These are phyloP conservation scores for Hydrotaea diabolus DNA, from an alignment of 2,888 invertebrate genomes.

Conservation along the genomic window DNA sequence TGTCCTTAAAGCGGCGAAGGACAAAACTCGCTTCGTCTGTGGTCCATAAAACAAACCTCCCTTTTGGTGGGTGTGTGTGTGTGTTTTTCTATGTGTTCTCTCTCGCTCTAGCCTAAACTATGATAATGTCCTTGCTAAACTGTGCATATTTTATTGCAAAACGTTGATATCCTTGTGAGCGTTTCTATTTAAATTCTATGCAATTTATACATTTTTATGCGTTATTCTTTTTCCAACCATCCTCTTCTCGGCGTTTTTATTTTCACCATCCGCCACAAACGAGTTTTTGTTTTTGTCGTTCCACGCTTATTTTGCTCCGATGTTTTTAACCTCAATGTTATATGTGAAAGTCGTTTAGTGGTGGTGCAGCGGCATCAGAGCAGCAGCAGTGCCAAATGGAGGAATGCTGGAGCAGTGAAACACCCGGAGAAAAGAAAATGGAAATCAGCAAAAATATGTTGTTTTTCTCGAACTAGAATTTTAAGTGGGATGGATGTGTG, in stretches of 20 bases:
- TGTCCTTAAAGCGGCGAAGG: not conserved
- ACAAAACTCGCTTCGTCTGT: not conserved
- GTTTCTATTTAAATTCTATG: slow-evolving; percentile 35
- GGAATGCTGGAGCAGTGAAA: not conserved
- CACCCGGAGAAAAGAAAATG: not conserved
- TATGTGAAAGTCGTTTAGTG: slow-evolving; percentile 35
- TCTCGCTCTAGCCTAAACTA: slow-evolving; percentile 11
- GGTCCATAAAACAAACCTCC: not conserved
- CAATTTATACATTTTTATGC: slow-evolving; percentile 37
- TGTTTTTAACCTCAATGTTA: slow-evolving; percentile 21
- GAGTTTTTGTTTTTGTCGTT: slow-evolving; percentile 1
- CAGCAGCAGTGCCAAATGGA: not conserved
- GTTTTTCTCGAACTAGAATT: slow-evolving; percentile 30
- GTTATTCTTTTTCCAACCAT: not conserved
- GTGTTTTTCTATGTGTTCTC: not conserved
- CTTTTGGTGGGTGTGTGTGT: not conserved
- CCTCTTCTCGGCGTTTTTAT: not conserved
- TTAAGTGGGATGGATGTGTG: not conserved
- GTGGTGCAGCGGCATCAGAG: not conserved
- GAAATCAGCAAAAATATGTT: slow-evolving; percentile 31
- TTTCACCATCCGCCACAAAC: slow-evolving; percentile 10
- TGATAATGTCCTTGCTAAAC: slow-evolving; percentile 40
- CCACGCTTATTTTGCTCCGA: not conserved
- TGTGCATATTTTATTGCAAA: slow-evolving; percentile 40
- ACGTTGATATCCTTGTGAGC: slow-evolving; percentile 29